Evolutionary conservation across 2,797 vertebrate genomes (phyloP), one percentile per base, ranked within the genome.

Genomic region (Intellagama lesueurii): DNA sequence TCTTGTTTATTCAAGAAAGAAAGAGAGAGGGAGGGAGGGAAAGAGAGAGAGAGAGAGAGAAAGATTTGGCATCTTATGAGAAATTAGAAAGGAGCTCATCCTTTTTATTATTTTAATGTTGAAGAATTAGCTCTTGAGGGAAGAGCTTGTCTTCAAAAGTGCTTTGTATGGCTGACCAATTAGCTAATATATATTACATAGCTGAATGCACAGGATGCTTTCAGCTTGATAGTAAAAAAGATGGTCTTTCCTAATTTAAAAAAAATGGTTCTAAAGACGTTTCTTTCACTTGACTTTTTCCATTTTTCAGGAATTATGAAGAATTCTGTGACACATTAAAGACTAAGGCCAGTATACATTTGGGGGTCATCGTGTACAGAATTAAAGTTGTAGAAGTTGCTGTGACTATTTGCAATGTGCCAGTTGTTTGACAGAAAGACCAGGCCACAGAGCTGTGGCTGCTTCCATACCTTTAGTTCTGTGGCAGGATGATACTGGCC

Each of bases 11-110:
- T 87, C 93, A 56, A 30, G 90, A 95, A 95, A 69, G 1, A 90
- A 91, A 94, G 96, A 96, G 92, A 52, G 2, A 19, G 19, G 19
- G 24, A 64, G n/a, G 24, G 35, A 64, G 72, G 11, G 26, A 66
- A 44, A 35, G 70, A 72, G 70, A 32, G 26, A 40, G 40, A 3
- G 95, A 40, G 3, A 40, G 40, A 40, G 3, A 40, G 40, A 40
- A 75, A 93, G n/a, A n/a, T n/a, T n/a, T n/a, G n/a, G n/a, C n/a
- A n/a, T n/a, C n/a, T n/a, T n/a, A 95, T 87, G 92, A 93, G 94
- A 96, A 95, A 96, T 97, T 93, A 96, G 96, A 97, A 97, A 97
- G 96, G 95, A 97, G 95, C 95, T 97, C 97, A 97, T 96, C 96
- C 96, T 97, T 94, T 96, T 3, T 96, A 96, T 97, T 97, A 96